Percentiles rank a stretch among this genome's conserved stretches.
These are phyloP conservation scores for Mylabris sibirica DNA, from an alignment of 2,888 invertebrate species.

Conservation along the genomic window DNA sequence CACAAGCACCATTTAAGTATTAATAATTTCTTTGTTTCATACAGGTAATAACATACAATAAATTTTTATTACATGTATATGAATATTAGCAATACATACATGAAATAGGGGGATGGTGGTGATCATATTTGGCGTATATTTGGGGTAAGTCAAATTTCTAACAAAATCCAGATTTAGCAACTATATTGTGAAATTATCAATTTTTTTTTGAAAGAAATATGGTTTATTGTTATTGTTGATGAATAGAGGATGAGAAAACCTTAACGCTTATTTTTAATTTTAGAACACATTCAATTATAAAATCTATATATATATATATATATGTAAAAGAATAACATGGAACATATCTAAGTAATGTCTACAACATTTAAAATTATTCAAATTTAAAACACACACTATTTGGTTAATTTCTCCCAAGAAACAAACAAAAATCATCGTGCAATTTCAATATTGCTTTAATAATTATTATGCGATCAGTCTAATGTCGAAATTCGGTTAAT, in stretches of 20 bases:
- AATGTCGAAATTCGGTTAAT: constrained; percentile 57
- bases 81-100: constrained; percentile 45
- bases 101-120: constrained; percentile 33
- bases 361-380: constrained; percentile 39
- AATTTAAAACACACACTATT: constrained; percentile 36
- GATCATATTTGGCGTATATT: constrained; percentile 53
- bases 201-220: too few species aligned
- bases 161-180: constrained; percentile 26
- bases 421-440: constrained; percentile 31
- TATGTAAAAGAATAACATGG: constrained; percentile 19
- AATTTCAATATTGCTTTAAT: constrained; percentile 54
- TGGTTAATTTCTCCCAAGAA: constrained; percentile 26
- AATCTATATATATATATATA: constrained; percentile 30
- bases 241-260: not conserved
- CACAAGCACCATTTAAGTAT: constrained; percentile 55
- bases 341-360: constrained; percentile 21
- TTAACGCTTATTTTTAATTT: constrained; percentile 19
- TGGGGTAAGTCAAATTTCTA: constrained; percentile 45
- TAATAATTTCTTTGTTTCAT: constrained; percentile 32
- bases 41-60: constrained; percentile 48
- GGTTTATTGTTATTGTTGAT: not conserved
- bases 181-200: too few species aligned
- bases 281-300: constrained; percentile 37
- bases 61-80: constrained; percentile 41
- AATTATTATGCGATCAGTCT: constrained; percentile 55